A percentile compares a stretch with the other conserved stretches of the same genome.
These are phyloP conservation scores for Bovichtus diacanthus DNA, from an alignment of 2,797 vertebrate species.

Conservation along the genomic window DNA sequence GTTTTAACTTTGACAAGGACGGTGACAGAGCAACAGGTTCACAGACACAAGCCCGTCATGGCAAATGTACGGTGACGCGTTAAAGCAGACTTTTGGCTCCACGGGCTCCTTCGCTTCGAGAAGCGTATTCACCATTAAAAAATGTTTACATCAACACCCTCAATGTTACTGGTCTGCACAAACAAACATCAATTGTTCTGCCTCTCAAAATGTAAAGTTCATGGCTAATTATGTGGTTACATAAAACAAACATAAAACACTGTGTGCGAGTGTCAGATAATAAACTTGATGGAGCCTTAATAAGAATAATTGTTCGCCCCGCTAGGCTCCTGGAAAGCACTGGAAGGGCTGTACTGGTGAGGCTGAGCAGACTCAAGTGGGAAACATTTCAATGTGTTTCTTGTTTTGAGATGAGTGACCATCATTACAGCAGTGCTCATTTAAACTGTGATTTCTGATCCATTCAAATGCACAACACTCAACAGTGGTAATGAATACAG, in stretches of 20 bases:
- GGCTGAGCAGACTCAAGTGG: conserved; percentile 33
- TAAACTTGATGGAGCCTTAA: conserved; percentile 70
- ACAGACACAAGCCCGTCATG: conserved; percentile 3
- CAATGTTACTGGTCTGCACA: conserved; percentile 7
- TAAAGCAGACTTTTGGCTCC: conserved; percentile 17
- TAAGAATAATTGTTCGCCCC: conserved; percentile 57
- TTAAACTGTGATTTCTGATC: conserved; percentile 6
- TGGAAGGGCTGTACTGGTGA: conserved; percentile 33
- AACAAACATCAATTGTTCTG: conserved; percentile 52
- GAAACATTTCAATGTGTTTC: conserved; percentile 56
- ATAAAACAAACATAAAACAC: conserved; percentile 61
- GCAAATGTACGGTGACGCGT: not conserved
- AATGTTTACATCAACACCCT: not conserved
- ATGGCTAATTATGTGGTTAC: conserved; percentile 34
- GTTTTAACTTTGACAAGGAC: conserved; percentile 18
- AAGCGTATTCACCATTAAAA: not conserved
- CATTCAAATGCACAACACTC: conserved; percentile 14
- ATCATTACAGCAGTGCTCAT: conserved; percentile 8
- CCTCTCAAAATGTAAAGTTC: conserved; percentile 40
- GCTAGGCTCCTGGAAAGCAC: conserved; percentile 54
- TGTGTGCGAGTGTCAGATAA: conserved; percentile 53
- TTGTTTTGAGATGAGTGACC: conserved; percentile 34
- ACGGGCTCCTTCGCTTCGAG: not conserved
- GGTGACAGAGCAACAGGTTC: conserved; percentile 9
- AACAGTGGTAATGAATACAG: not conserved